A percentile compares a stretch with the other conserved stretches of the same genome.
phyloP scores from a whole-genome alignment of 2,888 invertebrate species.

The Argynnis bischoffii region DNA sequence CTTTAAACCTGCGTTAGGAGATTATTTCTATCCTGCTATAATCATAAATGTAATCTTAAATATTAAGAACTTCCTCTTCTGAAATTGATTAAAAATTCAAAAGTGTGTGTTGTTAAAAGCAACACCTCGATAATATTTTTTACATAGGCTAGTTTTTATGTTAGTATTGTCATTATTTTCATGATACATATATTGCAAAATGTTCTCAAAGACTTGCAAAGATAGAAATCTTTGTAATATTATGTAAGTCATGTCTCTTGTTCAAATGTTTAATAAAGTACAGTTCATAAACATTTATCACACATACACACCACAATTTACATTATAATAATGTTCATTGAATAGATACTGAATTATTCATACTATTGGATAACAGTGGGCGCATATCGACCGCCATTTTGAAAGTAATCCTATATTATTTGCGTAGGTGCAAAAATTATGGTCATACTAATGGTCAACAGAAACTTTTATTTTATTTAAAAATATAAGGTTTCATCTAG shows the following conservation, averaged over 20 bases:
- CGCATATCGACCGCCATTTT: conserved; percentile 69
- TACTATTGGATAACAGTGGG: conserved; percentile 55
- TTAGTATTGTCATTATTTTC: no score
- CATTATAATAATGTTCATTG: conserved; percentile 31
- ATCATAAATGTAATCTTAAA: no score
- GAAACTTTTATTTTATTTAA: conserved; percentile 49
- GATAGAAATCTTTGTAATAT: not conserved
- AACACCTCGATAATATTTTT: no score
- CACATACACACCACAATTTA: conserved; percentile 30
- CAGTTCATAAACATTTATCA: conserved; percentile 28
- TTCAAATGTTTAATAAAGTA: conserved; percentile 20
- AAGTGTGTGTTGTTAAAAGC: no score
- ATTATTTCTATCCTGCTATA: no score
- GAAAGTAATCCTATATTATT: conserved; percentile 58
- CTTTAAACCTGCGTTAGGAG: no score
- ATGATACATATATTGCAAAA: no score
- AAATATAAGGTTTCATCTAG: not conserved
- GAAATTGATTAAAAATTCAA: no score
- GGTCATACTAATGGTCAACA: conserved; percentile 42
- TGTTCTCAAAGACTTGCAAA: no score
- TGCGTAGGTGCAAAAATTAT: conserved; percentile 64
- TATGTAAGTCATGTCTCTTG: not conserved
- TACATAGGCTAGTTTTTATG: no score
- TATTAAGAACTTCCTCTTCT: no score
- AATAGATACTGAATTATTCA: conserved; percentile 45